These are phyloP conservation scores for Melitaea cinxia DNA, from an alignment of 1,140 invertebrate species.

Conservation along the genomic window DNA sequence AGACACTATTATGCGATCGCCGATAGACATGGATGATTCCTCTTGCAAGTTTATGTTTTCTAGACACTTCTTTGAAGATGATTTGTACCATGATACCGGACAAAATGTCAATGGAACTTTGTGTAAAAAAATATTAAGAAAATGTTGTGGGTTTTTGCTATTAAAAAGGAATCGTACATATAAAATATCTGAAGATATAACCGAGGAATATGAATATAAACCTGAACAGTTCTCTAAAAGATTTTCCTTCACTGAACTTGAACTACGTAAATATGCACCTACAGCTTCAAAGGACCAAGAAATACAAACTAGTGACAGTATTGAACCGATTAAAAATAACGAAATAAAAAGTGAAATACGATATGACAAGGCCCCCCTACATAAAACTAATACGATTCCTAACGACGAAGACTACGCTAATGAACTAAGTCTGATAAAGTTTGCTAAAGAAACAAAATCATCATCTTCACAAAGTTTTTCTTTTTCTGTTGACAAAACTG, in stretches of 20 bases:
- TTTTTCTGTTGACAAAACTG: neutral
- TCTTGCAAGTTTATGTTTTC: constrained; percentile 42
- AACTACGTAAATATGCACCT: constrained; percentile 46
- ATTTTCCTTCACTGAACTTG: constrained; percentile 59
- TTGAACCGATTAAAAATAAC: constrained; percentile 36
- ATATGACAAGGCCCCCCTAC: neutral
- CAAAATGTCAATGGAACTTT: constrained; percentile 26
- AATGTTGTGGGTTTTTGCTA: constrained; percentile 29
- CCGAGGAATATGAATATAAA: neutral
- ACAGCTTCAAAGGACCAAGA: constrained; percentile 34
- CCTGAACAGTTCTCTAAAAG: constrained; percentile 26
- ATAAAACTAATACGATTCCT: neutral
- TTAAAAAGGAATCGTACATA: constrained; percentile 25
- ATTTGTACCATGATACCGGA: constrained; percentile 37
- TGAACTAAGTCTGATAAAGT: constrained; percentile 35
- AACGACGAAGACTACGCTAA: constrained; percentile 10
- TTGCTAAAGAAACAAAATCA: constrained; percentile 29
- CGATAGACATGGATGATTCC: constrained; percentile 44
- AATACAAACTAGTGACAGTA: constrained; percentile 61
- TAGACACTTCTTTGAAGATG: constrained; percentile 36
- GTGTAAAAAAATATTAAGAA: constrained; percentile 33
- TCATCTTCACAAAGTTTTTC: constrained; percentile 6
- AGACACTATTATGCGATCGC: constrained; percentile 63
- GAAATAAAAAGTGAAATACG: constrained; percentile 8
- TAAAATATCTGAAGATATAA: constrained; percentile 17